Evolutionary conservation across 2,888 invertebrate species (phyloP), one percentile per base, ranked within the genome.

Genomic region (Arge pagana): DNA sequence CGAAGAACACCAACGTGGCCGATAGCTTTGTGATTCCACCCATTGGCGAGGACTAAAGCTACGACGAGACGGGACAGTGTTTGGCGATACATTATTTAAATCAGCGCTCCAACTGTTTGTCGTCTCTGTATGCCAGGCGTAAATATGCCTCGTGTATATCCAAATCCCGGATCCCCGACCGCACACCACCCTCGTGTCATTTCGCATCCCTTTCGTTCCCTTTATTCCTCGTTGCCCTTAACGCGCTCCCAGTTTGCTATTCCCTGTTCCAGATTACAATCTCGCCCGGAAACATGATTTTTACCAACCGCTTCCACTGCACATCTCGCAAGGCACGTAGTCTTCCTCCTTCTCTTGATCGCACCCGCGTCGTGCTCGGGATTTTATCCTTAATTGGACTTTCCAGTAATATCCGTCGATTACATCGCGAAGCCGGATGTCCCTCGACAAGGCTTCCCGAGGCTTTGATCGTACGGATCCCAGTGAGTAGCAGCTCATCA

Each of bases 41-140:
- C n/a, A n/a, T n/a, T n/a, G n/a, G n/a, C n/a, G n/a, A n/a, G n/a
- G n/a, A n/a, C n/a, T n/a, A n/a, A n/a, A n/a, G n/a, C n/a, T 7
- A 45, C 33, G 33, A 33, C 57, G 56, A n/a, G n/a, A 50, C 54
- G 39, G 52, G 52, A 56, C 57, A 54, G 52, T 66, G 61, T 68
- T 67, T 66, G 65, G 52, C 57, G 54, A 65, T 66, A 65, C 66
- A 68, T 67, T 67, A 67, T 67, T 68, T 68, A 68, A 68, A 67
- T 68, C 67, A 68, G 62, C 65, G 62, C 58, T 56, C 56, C 57
- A 63, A 51, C 61, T 68, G 68, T 67, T 67, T 68, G 59, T 59
- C 51, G 60, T 64, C 62, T 60, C 59, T 65, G 66, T 63, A 63
- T 65, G 63, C 57, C 50, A 54, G 62, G 58, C 59, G 67, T 61